Conservation (phyloP, 2,888 invertebrate species). For the Chymomyza procnemis region DNA sequence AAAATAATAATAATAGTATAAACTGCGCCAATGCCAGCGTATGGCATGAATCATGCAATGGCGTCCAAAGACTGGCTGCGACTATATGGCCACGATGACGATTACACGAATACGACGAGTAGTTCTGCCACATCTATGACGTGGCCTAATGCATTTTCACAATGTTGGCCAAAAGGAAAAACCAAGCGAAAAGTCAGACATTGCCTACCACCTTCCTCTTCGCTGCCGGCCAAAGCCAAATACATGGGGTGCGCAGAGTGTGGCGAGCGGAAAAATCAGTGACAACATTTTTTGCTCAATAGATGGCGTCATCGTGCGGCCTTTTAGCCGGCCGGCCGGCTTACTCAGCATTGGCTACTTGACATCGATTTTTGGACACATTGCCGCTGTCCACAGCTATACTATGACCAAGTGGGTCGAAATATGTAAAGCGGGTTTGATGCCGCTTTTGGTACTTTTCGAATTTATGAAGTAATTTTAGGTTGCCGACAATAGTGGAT, state of each 20-base stretch:
- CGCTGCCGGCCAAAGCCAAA: not conserved
- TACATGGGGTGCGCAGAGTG: not conserved
- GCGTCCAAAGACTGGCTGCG: constrained; percentile 12
- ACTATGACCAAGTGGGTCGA: too few relatives aligned
- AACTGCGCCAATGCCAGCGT: constrained; percentile 18
- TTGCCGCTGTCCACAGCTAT: constrained; percentile 4
- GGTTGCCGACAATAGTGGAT: too few relatives aligned
- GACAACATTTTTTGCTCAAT: constrained; percentile 50
- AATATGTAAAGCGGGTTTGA: too few relatives aligned
- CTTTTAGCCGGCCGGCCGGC: constrained; percentile 23
- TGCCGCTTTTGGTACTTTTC: too few relatives aligned
- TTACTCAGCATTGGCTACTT: constrained; percentile 25
- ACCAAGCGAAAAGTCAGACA: constrained; percentile 19
- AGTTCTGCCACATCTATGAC: constrained; percentile 3
- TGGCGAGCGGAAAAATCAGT: constrained; percentile 41
- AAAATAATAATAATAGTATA: not conserved
- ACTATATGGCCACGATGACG: constrained; percentile 20
- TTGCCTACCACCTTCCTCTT: too few relatives aligned
- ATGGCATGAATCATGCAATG: constrained; percentile 47
- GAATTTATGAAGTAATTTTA: too few relatives aligned
- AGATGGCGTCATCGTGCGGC: constrained; percentile 56
- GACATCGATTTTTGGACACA: constrained; percentile 39
- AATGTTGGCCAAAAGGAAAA: constrained; percentile 46
- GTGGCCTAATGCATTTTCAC: constrained; percentile 56
- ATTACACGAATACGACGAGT: not conserved